These are phyloP conservation scores for Drosophila tani DNA, from an alignment of 1,140 invertebrate species.

Conservation along the genomic window DNA sequence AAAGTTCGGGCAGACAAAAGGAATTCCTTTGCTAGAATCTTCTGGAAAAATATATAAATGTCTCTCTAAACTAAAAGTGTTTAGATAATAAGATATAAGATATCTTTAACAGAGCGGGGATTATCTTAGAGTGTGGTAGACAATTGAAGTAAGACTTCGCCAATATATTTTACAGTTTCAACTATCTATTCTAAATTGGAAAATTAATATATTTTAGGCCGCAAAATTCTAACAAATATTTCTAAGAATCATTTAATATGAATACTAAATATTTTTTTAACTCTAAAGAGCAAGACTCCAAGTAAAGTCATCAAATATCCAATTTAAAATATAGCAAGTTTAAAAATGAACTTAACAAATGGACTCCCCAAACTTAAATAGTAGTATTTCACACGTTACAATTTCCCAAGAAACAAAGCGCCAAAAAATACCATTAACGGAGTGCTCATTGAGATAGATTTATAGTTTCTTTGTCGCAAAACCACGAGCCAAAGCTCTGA, in stretches of 20 bases:
- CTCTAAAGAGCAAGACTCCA: background rate
- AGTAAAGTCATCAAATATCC: background rate
- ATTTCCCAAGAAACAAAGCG: constrained; percentile 10
- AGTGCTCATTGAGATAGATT: constrained; percentile 17
- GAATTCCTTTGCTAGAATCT: constrained; percentile 17
- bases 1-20: constrained; percentile 22
- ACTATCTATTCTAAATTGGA: too few relatives aligned
- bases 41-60: background rate
- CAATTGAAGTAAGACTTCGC: background rate
- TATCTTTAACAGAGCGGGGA: background rate
- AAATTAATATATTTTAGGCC: too few relatives aligned
- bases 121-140: background rate
- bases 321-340: too few relatives aligned
- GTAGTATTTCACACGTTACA: constrained; percentile 10
- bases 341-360: background rate
- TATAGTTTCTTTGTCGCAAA: constrained; percentile 32
- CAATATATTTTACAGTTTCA: background rate
- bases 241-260: too few relatives aligned
- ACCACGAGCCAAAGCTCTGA: constrained; percentile 12
- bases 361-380: background rate
- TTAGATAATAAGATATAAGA: constrained; percentile 4
- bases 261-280: background rate
- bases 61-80: background rate
- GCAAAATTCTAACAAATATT: too few relatives aligned
- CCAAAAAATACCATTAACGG: constrained; percentile 11